A percentile compares a stretch with the other conserved stretches of the same genome.
Evolutionary conservation across 1,140 invertebrate species (phyloP).

Genomic region (Sitodiplosis mosellana): DNA sequence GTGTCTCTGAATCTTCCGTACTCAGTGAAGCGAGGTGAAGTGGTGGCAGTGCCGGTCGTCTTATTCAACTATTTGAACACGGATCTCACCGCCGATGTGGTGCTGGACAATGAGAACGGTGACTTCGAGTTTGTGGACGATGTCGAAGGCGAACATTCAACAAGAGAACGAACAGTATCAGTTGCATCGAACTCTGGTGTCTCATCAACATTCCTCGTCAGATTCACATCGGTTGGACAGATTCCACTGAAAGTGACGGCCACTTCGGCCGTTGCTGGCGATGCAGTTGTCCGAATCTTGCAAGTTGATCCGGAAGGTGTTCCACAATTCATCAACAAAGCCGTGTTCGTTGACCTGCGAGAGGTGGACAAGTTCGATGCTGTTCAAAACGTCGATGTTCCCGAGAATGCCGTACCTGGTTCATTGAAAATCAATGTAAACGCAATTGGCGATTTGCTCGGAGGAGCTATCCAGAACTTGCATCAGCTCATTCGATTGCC

Average conservation of each 20-base stretch:
- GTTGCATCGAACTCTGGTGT: slow-evolving; percentile 45
- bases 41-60: slow-evolving; percentile 18
- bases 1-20: slow-evolving; percentile 63
- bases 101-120: slow-evolving; percentile 59
- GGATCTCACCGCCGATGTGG: slow-evolving; percentile 59
- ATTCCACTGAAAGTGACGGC: slow-evolving; percentile 59
- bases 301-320: slow-evolving; percentile 64
- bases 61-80: slow-evolving; percentile 30
- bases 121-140: slow-evolving; percentile 59
- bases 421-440: slow-evolving; percentile 50
- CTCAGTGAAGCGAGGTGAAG: slow-evolving; percentile 56
- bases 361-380: slow-evolving; percentile 24
- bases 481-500: slow-evolving; percentile 65
- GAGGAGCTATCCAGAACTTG: slow-evolving; percentile 52
- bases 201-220: slow-evolving; percentile 66
- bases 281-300: slow-evolving; percentile 49
- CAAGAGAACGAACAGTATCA: neutral
- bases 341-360: slow-evolving; percentile 54
- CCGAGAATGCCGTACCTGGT: slow-evolving; percentile 45
- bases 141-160: slow-evolving; percentile 1
- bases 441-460: slow-evolving; percentile 52
- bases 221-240: slow-evolving; percentile 53
- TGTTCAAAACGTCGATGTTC: slow-evolving; percentile 40
- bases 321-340: slow-evolving; percentile 55
- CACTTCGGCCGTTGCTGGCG: slow-evolving; percentile 44